phyloP scores from a whole-genome alignment of 1,140 invertebrate species.

The Metopolophium dirhodum region DNA sequence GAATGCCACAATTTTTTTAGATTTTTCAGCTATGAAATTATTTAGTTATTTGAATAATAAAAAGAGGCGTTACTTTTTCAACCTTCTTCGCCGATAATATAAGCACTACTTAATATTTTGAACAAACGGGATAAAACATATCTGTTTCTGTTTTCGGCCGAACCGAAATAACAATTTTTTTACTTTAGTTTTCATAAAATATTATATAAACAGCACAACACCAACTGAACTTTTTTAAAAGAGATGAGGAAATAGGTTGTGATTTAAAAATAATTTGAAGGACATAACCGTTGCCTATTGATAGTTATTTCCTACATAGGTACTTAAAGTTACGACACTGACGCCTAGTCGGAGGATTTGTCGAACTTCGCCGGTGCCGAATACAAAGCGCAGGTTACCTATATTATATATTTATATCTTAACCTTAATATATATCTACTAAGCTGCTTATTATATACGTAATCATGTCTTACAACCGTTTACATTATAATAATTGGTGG shows the following conservation, averaged over 20 bases:
- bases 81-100: background rate
- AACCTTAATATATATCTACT: background rate
- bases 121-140: background rate
- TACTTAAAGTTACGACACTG: background rate
- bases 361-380: too few species aligned
- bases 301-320: background rate
- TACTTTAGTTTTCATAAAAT: too few species aligned
- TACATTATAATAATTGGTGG: background rate
- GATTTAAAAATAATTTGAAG: background rate
- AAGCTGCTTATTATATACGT: too few species aligned
- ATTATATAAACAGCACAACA: too few species aligned
- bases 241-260: background rate
- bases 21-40: background rate
- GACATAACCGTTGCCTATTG: background rate
- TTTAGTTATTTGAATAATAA: background rate
- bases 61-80: background rate
- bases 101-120: background rate
- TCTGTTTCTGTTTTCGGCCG: background rate
- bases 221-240: background rate
- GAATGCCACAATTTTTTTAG: background rate
- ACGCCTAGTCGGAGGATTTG: background rate
- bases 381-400: background rate
- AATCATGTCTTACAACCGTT: background rate
- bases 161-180: background rate
- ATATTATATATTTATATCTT: background rate